These are phyloP conservation scores for Limenitis arthemis DNA, from an alignment of 2,888 invertebrate genomes.

Conservation along the genomic window DNA sequence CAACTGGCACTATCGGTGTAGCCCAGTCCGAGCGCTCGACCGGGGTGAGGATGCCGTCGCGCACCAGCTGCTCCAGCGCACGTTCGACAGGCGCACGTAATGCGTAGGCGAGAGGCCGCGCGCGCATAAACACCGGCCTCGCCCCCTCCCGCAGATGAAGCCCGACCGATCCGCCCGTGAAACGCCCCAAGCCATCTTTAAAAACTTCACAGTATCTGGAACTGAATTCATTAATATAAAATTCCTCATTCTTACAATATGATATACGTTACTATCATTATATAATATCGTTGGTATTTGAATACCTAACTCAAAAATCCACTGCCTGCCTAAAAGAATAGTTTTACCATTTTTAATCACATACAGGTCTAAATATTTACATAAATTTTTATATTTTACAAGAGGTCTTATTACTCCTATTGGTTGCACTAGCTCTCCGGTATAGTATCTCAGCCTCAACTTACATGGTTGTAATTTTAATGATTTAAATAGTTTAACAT, in stretches of 20 bases:
- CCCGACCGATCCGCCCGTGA: conserved; percentile 2
- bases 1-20: conserved; percentile 18
- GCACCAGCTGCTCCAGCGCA: conserved; percentile 18
- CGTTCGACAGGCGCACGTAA: conserved; percentile 19
- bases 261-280: not conserved
- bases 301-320: not conserved
- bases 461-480: no score
- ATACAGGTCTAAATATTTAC: not conserved
- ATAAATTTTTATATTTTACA: not conserved
- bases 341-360: not conserved
- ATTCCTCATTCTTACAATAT: not conserved
- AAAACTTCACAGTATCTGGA: conserved; percentile 7
- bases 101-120: conserved; percentile 4
- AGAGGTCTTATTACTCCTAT: not conserved
- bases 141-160: not conserved
- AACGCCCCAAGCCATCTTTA: conserved; percentile 1
- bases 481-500: no score
- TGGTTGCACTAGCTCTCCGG: no score
- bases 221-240: conserved; percentile 1
- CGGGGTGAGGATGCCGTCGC: conserved; percentile 15
- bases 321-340: conserved; percentile 1
- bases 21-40: conserved; percentile 20
- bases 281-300: not conserved
- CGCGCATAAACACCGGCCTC: conserved; percentile 9
- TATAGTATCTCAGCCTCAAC: no score